Conservation (phyloP, 2,888 invertebrate genomes). For the Eubasilissa splendida region DNA sequence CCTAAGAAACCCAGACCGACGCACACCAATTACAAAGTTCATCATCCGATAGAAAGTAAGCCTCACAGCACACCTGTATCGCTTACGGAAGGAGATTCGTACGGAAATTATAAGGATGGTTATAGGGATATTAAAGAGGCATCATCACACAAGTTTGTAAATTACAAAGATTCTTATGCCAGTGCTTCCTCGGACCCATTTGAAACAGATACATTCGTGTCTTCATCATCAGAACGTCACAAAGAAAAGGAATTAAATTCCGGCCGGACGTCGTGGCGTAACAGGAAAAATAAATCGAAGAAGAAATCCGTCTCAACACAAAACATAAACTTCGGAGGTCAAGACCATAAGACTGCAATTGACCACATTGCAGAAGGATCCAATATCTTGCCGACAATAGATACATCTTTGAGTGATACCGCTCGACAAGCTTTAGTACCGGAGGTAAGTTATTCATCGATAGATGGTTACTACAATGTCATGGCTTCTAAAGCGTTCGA, state of each 20-base stretch:
- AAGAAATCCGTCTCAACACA: slow-evolving; percentile 70
- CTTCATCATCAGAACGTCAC: not conserved
- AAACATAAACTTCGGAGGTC: slow-evolving; percentile 68
- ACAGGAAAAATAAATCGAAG: slow-evolving; percentile 61
- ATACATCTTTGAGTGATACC: slow-evolving; percentile 23
- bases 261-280: slow-evolving; percentile 60
- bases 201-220: not conserved
- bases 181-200: not conserved
- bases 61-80: slow-evolving; percentile 39
- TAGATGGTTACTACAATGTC: slow-evolving; percentile 66
- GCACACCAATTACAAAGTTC: not conserved
- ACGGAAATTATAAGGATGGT: slow-evolving; percentile 29
- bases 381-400: slow-evolving; percentile 40
- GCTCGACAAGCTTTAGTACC: slow-evolving; percentile 17
- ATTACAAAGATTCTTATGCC: not conserved
- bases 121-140: not conserved
- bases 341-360: slow-evolving; percentile 65
- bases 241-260: not conserved
- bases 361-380: slow-evolving; percentile 65
- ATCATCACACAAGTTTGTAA: not conserved
- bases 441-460: slow-evolving; percentile 62
- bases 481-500: slow-evolving; percentile 67
- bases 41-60: slow-evolving; percentile 39
- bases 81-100: slow-evolving; percentile 30
- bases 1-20: not conserved